Evolutionary conservation across 2,888 invertebrate species (phyloP).

Genomic region (Drosophila peninsularis): DNA sequence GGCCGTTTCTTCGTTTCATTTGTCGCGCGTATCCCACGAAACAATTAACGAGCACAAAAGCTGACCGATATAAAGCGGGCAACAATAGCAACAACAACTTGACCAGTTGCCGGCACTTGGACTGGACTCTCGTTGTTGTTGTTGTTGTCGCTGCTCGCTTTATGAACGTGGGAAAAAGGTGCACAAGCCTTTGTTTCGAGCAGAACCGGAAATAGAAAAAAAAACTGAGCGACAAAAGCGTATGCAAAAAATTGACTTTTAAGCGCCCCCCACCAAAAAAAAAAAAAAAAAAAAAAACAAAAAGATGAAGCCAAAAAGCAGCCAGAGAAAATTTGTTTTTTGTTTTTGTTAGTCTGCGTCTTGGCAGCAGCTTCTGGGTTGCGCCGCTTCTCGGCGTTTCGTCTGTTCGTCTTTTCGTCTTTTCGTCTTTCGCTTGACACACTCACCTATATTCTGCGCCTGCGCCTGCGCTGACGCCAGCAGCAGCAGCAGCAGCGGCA

Average conservation of each 20-base stretch:
- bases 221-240: conserved; percentile 49
- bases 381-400: conserved; percentile 17
- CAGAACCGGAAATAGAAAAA: conserved; percentile 67
- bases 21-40: conserved; percentile 68
- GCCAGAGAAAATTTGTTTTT: conserved; percentile 68
- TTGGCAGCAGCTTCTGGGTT: conserved; percentile 9
- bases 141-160: conserved; percentile 34
- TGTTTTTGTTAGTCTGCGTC: conserved; percentile 19
- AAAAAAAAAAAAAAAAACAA: conserved; percentile 21
- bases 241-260: conserved; percentile 58
- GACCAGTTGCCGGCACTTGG: conserved; percentile 67
- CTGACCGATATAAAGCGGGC: conserved; percentile 58
- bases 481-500: conserved; percentile 65
- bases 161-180: conserved; percentile 77
- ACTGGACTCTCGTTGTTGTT: conserved; percentile 42
- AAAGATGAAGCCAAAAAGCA: conserved; percentile 17
- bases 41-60: conserved; percentile 63
- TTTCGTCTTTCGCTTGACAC: conserved; percentile 68
- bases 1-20: conserved; percentile 26
- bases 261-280: conserved; percentile 21
- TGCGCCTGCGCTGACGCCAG: conserved; percentile 58
- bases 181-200: conserved; percentile 61
- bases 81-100: conserved; percentile 26
- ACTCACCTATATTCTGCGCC: conserved; percentile 84
- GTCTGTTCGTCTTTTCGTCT: conserved; percentile 10